phyloP scores from a whole-genome alignment of 2,888 invertebrate species.

The Xestia c-nigrum region DNA sequence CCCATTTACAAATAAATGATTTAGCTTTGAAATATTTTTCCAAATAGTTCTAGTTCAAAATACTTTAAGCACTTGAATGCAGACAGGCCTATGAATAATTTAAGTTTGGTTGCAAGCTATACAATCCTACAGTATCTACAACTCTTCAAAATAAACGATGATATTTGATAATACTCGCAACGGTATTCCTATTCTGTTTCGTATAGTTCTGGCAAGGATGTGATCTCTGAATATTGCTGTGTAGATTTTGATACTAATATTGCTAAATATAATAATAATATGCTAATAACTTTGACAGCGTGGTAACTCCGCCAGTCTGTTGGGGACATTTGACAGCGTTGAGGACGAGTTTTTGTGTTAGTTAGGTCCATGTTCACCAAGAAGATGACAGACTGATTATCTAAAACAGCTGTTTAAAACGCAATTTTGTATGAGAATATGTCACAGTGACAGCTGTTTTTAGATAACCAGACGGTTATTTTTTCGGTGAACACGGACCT shows the following conservation, averaged over 20 bases:
- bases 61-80: neutral
- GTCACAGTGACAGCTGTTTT: too few species aligned
- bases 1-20: too few species aligned
- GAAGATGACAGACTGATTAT: too few species aligned
- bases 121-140: neutral
- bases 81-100: neutral
- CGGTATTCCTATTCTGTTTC: constrained; percentile 7
- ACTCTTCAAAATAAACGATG: constrained; percentile 9
- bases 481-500: too few species aligned
- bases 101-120: neutral
- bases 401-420: too few species aligned
- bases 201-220: neutral
- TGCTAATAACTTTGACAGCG: too few species aligned
- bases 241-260: constrained; percentile 21
- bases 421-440: too few species aligned
- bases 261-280: neutral
- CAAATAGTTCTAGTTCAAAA: neutral
- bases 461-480: too few species aligned
- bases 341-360: too few species aligned
- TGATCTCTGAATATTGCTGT: constrained; percentile 11
- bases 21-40: neutral
- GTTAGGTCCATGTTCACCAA: too few species aligned
- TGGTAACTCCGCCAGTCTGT: too few species aligned
- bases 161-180: constrained; percentile 7
- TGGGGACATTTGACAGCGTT: too few species aligned